These are phyloP conservation scores for Lophius americanus DNA, from an alignment of 2,797 vertebrate species.

Conservation along the genomic window DNA sequence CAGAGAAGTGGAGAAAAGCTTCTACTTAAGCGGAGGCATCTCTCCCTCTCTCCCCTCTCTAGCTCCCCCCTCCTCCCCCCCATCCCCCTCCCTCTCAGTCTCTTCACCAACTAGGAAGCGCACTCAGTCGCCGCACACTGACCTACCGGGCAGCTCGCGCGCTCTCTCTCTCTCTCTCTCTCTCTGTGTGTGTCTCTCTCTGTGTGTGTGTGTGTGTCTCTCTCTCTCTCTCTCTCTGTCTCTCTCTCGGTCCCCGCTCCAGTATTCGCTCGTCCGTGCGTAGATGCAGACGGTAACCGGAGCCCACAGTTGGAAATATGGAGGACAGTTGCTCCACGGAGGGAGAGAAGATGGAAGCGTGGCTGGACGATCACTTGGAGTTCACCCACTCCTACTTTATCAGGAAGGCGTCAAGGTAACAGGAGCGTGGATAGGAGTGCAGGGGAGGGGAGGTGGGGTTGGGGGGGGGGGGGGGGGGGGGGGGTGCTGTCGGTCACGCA, in stretches of 20 bases:
- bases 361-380: conserved; percentile 94
- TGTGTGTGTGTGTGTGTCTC: no score
- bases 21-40: no score
- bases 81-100: conserved; percentile 23
- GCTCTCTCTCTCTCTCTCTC: not conserved
- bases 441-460: no score
- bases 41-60: not conserved
- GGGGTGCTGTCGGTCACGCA: not conserved
- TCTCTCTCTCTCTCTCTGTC: not conserved
- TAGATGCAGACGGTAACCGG: conserved; percentile 49
- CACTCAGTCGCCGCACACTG: conserved; percentile 41
- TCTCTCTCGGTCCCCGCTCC: not conserved
- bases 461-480: fast-evolving
- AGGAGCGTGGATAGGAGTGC: not conserved
- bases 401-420: conserved; percentile 93
- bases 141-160: not conserved
- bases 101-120: conserved; percentile 61
- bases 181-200: not conserved
- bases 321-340: conserved; percentile 76
- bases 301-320: conserved; percentile 70
- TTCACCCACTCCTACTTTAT: conserved; percentile 93
- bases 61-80: conserved; percentile 1
- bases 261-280: not conserved
- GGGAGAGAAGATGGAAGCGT: conserved; percentile 89
- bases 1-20: no score